Evolutionary conservation across 2,797 vertebrate genomes (phyloP), one percentile per base, ranked within the genome.

Genomic region (Spatula versicolor): DNA sequence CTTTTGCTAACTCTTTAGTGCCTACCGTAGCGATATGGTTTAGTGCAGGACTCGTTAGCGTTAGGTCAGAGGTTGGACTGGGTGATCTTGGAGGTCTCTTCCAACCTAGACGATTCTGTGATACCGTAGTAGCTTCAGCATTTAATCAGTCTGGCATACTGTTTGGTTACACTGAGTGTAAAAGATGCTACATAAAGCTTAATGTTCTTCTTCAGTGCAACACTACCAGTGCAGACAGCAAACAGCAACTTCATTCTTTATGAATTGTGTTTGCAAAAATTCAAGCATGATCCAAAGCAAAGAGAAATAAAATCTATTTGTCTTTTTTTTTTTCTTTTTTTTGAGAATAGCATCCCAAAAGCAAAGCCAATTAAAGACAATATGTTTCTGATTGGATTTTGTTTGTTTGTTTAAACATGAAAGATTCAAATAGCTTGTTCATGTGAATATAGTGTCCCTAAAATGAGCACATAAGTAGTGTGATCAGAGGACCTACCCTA

Each of bases 171-270:
- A 67, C 22, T 28, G n/a, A 91, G n/a, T 37, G 43, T 78, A 54
- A 78, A 83, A 82, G 50, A 28, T n/a, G 46, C 73, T 71, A 79
- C 69, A 76, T 76, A 82, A 90, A 88, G 48, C 59, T 63, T 56
- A 8, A 33, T 55, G 56, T n/a, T n/a, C n/a, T 74, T 92, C 37
- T 86, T 67, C 59, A 20, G 9, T 52, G 7, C 50, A 83, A 8
- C 39, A 39, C 41, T 55, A 33, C 37, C 43, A 86, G 52, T 79
- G 76, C 77, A 86, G 92, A 84, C 84, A 48, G 67, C 80, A 88
- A 92, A 86, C 56, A 88, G 63, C 83, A 92, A 77, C 87, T 93
- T 88, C 48, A 8, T 84, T 93, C 78, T 88, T 81, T 79, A 63
- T 82, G 59, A 88, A 77, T 23, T 31, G 17, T 71, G 45, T 93